Evolutionary conservation across 2,113 vertebrate genomes (phyloP), one percentile per base, ranked within the genome.

Genomic region (Ophthalmolycus amberensis): DNA sequence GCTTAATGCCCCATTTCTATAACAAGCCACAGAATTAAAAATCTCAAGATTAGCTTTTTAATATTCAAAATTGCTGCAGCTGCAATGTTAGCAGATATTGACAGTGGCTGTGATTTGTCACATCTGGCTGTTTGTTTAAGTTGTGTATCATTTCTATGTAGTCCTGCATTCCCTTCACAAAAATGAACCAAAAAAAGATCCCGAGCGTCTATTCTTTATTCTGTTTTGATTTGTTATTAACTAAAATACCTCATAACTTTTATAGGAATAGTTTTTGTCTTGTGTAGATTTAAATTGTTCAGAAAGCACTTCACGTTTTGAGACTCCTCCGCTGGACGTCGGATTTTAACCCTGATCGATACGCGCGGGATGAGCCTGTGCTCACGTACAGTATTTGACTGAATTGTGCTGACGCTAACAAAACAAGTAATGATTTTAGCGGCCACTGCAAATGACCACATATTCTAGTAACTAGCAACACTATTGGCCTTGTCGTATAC

Each of bases 221-320:
- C 62, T 71, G n/a, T 77, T 77, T 87, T 16, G 14, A 27, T 77
- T 71, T 73, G 76, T 71, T 22, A 83, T 82, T 38, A 88, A 80
- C 89, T 85, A 54, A 86, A 91, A 91, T 93, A 94, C 91, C 91
- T 93, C 89, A 85, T 90, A 64, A 80, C 54, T 67, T 90, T 75
- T 64, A 71, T 82, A 85, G 90, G 79, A 89, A 87, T 42, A 74
- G 16, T 76, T 85, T 84, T 86, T 79, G 52, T 75, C 42, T 84
- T 44, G 34, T 75, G 74, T 83, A 54, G 72, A 79, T 75, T 40
- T 50, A 85, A 82, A 76, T 48, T 71, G 50, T 77, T 83, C 27
- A 69, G 22, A 81, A 15, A 83, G 71, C 68, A 67, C 62, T 64
- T 85, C 2, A 75, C 37, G 22, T 73, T 40, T 46, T 27, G 60